A percentile compares a stretch with the other conserved stretches of the same genome.
Evolutionary conservation across 2,888 invertebrate genomes (phyloP).

Genomic region (Scaptomyza polygonia): DNA sequence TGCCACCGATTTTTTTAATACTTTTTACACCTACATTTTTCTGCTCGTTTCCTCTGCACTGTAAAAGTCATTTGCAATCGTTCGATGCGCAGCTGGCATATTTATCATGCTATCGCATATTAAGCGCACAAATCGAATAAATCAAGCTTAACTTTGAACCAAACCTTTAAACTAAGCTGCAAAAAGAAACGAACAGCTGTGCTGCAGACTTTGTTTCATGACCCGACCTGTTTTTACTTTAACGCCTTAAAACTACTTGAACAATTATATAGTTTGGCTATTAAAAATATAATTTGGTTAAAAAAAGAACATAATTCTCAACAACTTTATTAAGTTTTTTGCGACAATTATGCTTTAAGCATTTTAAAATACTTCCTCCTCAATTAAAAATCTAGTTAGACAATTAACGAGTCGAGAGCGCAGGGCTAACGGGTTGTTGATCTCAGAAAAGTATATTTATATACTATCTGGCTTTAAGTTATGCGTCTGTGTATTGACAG

Average conservation of each 20-base stretch:
- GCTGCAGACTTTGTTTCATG: conserved; percentile 1
- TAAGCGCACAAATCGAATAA: conserved; percentile 3
- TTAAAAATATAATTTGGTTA: neutral
- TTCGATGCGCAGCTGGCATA: neutral
- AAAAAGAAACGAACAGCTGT: neutral
- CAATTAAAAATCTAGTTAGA: neutral
- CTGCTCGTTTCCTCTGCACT: neutral
- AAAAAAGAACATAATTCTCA: neutral
- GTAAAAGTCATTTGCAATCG: neutral
- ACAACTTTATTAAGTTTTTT: neutral
- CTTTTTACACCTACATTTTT: neutral
- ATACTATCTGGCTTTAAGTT: neutral
- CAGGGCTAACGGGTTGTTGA: neutral
- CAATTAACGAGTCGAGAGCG: neutral
- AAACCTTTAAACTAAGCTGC: conserved; percentile 13
- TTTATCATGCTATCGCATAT: neutral
- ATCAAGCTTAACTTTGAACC: conserved; percentile 5
- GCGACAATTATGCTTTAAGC: neutral
- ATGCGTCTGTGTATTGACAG: neutral
- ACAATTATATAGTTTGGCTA: neutral
- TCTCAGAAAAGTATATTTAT: neutral
- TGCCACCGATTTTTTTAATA: neutral
- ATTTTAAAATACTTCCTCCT: neutral
- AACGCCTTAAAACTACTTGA: neutral
- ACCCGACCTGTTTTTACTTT: neutral